Evolutionary conservation across 1,140 invertebrate species (phyloP).

Genomic region (Drosophila oshimai): DNA sequence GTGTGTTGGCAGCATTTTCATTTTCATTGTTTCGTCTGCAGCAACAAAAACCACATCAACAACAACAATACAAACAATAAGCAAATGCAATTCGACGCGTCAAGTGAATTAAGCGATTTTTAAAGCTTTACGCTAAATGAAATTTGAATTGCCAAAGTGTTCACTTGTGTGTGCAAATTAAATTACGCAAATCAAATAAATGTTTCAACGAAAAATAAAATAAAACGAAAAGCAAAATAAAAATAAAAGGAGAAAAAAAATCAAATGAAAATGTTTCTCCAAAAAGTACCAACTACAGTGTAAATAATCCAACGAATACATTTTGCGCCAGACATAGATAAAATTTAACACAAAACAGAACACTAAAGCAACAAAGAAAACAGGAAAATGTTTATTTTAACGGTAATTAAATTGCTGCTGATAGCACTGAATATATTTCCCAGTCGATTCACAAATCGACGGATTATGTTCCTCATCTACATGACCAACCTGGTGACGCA

Average conservation of each 20-base stretch:
- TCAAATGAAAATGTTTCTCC: conserved; percentile 22
- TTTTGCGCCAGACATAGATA: conserved; percentile 10
- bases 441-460: conserved; percentile 80
- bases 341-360: conserved; percentile 30
- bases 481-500: conserved; percentile 81
- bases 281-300: conserved; percentile 4
- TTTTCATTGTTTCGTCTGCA: conserved; percentile 74
- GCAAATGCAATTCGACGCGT: conserved; percentile 57
- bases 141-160: conserved; percentile 75
- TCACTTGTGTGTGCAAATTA: conserved; percentile 76
- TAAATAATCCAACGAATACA: conserved; percentile 44
- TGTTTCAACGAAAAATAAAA: conserved; percentile 35
- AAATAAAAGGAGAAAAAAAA: conserved; percentile 8
- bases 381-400: conserved; percentile 81
- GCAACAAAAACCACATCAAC: conserved; percentile 35
- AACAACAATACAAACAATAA: conserved; percentile 30
- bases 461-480: conserved; percentile 81
- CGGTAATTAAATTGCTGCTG: conserved; percentile 81
- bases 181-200: conserved; percentile 80
- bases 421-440: conserved; percentile 82
- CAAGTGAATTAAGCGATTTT: conserved; percentile 80
- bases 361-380: conserved; percentile 3
- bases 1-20: conserved; percentile 56
- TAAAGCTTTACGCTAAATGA: conserved; percentile 80
- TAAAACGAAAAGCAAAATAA: conserved; percentile 17